These are phyloP conservation scores for Uropetala carovei DNA, from an alignment of 2,888 invertebrate genomes.

Conservation along the genomic window DNA sequence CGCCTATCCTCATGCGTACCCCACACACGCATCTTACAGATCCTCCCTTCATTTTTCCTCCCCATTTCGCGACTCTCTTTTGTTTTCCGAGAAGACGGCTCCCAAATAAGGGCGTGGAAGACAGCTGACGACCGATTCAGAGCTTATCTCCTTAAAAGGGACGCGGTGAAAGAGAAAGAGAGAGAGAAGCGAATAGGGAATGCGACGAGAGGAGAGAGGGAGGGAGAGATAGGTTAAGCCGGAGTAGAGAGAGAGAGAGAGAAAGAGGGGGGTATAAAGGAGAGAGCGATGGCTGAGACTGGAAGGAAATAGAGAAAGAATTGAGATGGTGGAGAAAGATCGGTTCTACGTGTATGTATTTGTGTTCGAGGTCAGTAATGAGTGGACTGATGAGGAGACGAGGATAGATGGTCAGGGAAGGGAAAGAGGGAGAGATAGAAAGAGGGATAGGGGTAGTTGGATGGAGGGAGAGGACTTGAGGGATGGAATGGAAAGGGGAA, in stretches of 20 bases:
- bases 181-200: not conserved
- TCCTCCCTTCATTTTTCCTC: constrained; percentile 41
- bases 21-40: constrained; percentile 10
- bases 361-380: constrained; percentile 32
- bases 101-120: constrained; percentile 46
- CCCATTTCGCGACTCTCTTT: constrained; percentile 50
- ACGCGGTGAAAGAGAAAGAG: constrained; percentile 18
- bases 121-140: constrained; percentile 63
- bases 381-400: not conserved
- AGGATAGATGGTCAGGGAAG: not conserved
- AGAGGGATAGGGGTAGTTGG: not conserved
- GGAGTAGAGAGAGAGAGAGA: not conserved
- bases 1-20: constrained; percentile 9
- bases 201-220: not conserved
- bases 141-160: constrained; percentile 53
- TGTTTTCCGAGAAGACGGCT: constrained; percentile 52
- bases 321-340: not conserved
- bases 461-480: not conserved
- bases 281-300: not conserved
- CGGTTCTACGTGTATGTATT: not conserved
- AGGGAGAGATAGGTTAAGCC: not conserved
- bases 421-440: not conserved
- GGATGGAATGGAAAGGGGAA: not conserved
- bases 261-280: not conserved
- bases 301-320: not conserved